phyloP scores from a whole-genome alignment of 2,797 vertebrate genomes.

The Siniperca obscura region DNA sequence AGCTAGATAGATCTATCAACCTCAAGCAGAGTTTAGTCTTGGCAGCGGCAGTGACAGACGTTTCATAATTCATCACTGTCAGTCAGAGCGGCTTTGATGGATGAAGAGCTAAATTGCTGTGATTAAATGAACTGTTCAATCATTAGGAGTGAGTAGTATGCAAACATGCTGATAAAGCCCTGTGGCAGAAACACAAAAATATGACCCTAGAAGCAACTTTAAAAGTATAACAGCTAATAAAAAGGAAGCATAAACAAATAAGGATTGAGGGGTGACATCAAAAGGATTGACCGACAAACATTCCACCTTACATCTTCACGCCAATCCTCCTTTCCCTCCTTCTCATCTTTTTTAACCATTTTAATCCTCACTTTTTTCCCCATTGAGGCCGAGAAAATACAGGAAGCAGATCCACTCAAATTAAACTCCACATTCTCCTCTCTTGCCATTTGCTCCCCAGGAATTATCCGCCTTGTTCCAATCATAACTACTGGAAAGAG shows the following conservation, averaged over 20 bases:
- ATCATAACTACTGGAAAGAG: slow-evolving; percentile 76
- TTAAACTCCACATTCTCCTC: slow-evolving; percentile 53
- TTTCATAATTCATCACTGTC: slow-evolving; percentile 68
- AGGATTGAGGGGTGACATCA: neutral
- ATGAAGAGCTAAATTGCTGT: slow-evolving; percentile 55
- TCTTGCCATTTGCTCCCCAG: slow-evolving; percentile 52
- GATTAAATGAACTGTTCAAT: slow-evolving; percentile 64
- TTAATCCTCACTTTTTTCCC: neutral
- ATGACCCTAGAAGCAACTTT: neutral
- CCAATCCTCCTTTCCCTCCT: neutral
- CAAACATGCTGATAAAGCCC: slow-evolving; percentile 21
- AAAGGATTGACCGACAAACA: slow-evolving; percentile 1
- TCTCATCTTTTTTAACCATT: neutral
- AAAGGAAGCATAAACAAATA: neutral
- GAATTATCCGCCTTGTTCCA: slow-evolving; percentile 72
- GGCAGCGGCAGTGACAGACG: slow-evolving; percentile 61
- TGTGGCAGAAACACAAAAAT: neutral
- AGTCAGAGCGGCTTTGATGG: slow-evolving; percentile 58
- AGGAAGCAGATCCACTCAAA: slow-evolving; percentile 52
- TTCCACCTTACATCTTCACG: neutral
- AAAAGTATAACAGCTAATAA: neutral
- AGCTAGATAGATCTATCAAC: slow-evolving; percentile 72
- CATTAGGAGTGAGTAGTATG: slow-evolving; percentile 26
- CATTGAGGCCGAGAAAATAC: neutral
- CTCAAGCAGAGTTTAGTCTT: slow-evolving; percentile 49